These are phyloP conservation scores for Saturnia pavonia DNA, from an alignment of 2,888 invertebrate species.

Conservation along the genomic window DNA sequence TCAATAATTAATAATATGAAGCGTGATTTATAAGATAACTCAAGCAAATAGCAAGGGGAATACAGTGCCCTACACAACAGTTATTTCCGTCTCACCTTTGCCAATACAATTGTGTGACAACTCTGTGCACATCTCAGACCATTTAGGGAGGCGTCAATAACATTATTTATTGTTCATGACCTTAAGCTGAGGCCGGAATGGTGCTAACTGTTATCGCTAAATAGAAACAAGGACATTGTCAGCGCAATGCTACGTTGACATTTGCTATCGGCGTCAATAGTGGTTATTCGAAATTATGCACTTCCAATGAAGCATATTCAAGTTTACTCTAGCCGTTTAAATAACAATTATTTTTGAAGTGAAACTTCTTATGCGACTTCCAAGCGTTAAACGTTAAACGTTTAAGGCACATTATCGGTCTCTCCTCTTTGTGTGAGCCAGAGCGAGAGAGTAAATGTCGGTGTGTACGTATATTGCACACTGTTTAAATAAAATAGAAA, in stretches of 20 bases:
- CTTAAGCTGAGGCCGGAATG: slow-evolving; percentile 31
- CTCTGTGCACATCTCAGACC: neutral
- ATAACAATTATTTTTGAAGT: too few species aligned
- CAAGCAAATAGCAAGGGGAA: neutral
- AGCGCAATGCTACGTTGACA: neutral
- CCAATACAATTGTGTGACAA: neutral
- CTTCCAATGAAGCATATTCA: neutral
- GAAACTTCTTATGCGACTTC: too few species aligned
- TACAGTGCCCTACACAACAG: neutral
- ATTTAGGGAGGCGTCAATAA: slow-evolving; percentile 6
- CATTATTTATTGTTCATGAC: slow-evolving; percentile 31
- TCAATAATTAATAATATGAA: too few species aligned
- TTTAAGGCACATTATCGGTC: too few species aligned
- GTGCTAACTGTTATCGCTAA: slow-evolving; percentile 26
- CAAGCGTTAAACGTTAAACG: too few species aligned
- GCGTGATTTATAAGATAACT: neutral
- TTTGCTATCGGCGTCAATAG: neutral
- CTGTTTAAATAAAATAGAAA: too few species aligned
- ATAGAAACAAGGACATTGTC: slow-evolving; percentile 7
- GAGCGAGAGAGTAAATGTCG: too few species aligned
- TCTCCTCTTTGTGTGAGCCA: too few species aligned
- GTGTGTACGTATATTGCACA: too few species aligned
- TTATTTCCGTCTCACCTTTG: neutral
- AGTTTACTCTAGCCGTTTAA: neutral
- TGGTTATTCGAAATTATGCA: neutral